A percentile compares a stretch with the other conserved stretches of the same genome.
Evolutionary conservation across 1,140 invertebrate species (phyloP).

Genomic region (Drosophila tani): DNA sequence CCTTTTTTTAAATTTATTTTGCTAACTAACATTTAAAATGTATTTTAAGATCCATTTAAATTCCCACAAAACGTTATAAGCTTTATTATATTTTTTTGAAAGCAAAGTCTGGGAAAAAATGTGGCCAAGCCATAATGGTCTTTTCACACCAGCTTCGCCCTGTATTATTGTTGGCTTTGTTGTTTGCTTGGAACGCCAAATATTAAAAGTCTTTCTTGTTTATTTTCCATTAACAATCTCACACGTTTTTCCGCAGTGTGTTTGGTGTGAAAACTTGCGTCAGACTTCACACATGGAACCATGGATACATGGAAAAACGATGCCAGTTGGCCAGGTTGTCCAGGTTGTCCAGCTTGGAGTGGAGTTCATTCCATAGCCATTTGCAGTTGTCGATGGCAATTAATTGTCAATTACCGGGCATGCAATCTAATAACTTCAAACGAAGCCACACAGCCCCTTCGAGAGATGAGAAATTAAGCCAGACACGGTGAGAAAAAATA

Average conservation of each 20-base stretch:
- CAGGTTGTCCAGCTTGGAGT: not conserved
- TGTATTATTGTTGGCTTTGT: not conserved
- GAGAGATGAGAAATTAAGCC: constrained; percentile 26
- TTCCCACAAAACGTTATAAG: not conserved
- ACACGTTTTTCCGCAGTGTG: constrained; percentile 15
- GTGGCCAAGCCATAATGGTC: no score
- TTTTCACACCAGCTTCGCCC: not conserved
- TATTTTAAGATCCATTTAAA: not conserved
- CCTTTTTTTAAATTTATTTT: no score
- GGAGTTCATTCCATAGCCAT: constrained; percentile 43
- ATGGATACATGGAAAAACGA: not conserved
- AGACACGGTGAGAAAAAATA: constrained; percentile 3
- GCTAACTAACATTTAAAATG: no score
- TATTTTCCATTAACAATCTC: constrained; percentile 31
- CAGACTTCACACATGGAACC: constrained; percentile 47
- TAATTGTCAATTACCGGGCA: constrained; percentile 65
- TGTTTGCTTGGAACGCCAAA: not conserved
- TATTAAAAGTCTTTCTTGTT: constrained; percentile 21
- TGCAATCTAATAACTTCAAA: constrained; percentile 57
- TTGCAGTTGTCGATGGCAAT: constrained; percentile 57
- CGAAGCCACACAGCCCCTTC: constrained; percentile 38
- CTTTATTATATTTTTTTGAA: not conserved
- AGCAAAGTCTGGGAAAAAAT: not conserved
- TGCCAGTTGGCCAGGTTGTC: constrained; percentile 1
- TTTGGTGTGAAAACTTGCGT: constrained; percentile 69